Conservation (phyloP, 2,797 vertebrate species). For the Mormyrops attenuatus region DNA sequence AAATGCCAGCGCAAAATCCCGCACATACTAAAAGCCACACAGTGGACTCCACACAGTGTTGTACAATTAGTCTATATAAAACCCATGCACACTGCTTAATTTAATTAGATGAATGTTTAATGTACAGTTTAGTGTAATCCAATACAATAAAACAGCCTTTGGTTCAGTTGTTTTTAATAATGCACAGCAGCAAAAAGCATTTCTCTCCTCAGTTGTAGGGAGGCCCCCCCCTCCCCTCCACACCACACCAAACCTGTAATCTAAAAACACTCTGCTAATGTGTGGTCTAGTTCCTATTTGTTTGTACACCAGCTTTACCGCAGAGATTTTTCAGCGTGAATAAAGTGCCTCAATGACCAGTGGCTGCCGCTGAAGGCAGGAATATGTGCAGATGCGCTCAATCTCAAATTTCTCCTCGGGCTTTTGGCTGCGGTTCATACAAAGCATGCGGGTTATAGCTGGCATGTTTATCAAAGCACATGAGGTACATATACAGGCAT, state of each 20-base stretch:
- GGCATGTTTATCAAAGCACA: constrained; percentile 15
- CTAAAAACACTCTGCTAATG: constrained; percentile 14
- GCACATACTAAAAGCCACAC: background rate
- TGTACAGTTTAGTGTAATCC: background rate
- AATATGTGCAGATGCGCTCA: constrained; percentile 1
- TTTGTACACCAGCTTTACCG: constrained; percentile 1
- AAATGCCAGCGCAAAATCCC: background rate
- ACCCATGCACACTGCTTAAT: background rate
- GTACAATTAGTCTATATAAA: background rate
- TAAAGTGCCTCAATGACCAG: background rate
- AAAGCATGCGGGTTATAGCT: background rate
- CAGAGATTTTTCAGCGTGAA: background rate
- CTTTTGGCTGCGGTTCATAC: constrained; percentile 7
- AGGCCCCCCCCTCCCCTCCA: background rate
- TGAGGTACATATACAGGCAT: background rate
- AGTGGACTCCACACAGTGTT: background rate
- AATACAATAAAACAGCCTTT: background rate
- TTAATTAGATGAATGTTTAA: background rate
- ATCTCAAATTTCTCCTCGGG: background rate
- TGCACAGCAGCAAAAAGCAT: background rate
- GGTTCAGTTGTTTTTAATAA: constrained; percentile 6
- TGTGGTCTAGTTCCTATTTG: constrained; percentile 20
- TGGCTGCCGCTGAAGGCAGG: background rate
- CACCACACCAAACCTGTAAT: background rate
- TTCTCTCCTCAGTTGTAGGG: constrained; percentile 14